Evolutionary conservation across 2,113 vertebrate species (phyloP), one percentile per base, ranked within the genome.

Genomic region (Nipponia nippon): DNA sequence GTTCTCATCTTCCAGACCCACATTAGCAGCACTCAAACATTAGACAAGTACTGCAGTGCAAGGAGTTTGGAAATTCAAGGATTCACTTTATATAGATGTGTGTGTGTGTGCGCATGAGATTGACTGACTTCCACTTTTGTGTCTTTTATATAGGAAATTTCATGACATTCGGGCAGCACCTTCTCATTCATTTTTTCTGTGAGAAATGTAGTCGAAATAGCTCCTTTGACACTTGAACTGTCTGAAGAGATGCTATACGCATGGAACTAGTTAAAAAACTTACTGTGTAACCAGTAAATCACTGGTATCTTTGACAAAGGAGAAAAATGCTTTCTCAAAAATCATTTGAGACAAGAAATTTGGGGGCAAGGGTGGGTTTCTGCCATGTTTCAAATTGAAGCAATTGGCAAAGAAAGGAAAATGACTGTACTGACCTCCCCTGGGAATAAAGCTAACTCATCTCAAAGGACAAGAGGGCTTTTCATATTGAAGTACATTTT

Each of bases 261-360:
- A 21, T 58, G 65, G 55, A 95, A 83, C 63, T 88, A 87, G 87
- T 93, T 94, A 59, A 69, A 96, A 91, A 94, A 66, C 56, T 90
- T 49, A 66, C 79, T 87, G 78, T 3, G 2, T 72, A 62, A 81
- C 72, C 70, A 89, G 73, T 93, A 96, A 96, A 95, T 96, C 96
- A 77, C 49, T 49, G 69, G 27, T 84, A 7, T 81, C 56, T 89
- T 77, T 84, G 81, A 85, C 87, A 97, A 77, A 95, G 69, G n/a
- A 83, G 71, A 85, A 83, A 97, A 90, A 77, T 50, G 61, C 87
- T 77, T 82, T 76, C 86, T 92, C 90, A 83, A 85, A 92, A 96
- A 92, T 84, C 18, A 12, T 85, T 95, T 87, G 76, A 80, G 71
- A 92, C 69, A 66, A 88, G 90, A 94, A 83, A 95, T 89, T 32